Percentiles rank a stretch among this genome's conserved stretches.
These are phyloP conservation scores for Spinibarbus caldwelli DNA, from an alignment of 2,797 vertebrate species.

Conservation along the genomic window DNA sequence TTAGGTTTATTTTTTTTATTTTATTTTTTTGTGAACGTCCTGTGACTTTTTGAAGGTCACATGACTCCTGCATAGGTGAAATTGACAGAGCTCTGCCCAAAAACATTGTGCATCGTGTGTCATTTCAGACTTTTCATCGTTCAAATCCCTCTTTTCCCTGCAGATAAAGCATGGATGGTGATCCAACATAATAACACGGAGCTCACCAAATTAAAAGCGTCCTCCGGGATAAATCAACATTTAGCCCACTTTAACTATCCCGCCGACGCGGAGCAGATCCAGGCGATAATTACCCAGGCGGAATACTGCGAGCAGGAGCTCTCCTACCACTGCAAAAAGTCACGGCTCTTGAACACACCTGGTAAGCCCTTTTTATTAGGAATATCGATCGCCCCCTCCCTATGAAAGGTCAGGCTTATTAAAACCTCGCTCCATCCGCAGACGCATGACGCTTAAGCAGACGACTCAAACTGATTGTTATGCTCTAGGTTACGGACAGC, in stretches of 20 bases:
- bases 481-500: constrained; percentile 20
- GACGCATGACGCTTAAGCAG: constrained; percentile 32
- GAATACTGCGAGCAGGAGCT: constrained; percentile 92
- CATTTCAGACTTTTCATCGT: constrained; percentile 31
- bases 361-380: constrained; percentile 76
- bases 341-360: constrained; percentile 82
- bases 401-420: constrained; percentile 59
- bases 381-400: constrained; percentile 56
- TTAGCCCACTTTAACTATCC: constrained; percentile 86
- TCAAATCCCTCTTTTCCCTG: constrained; percentile 25
- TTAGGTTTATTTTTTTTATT: no score
- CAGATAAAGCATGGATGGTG: constrained; percentile 89
- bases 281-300: constrained; percentile 83
- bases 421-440: constrained; percentile 35
- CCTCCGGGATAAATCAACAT: constrained; percentile 75
- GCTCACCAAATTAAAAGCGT: constrained; percentile 81
- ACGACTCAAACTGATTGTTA: constrained; percentile 47
- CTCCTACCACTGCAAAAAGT: constrained; percentile 90
- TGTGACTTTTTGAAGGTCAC: neutral
- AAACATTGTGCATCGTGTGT: constrained; percentile 39
- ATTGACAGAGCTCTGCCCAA: neutral
- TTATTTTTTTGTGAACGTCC: neutral
- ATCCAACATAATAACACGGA: constrained; percentile 91
- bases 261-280: constrained; percentile 84
- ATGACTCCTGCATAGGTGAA: neutral